Percentiles rank a stretch among this genome's conserved stretches.
These are phyloP conservation scores for Seison nebaliae DNA, from an alignment of 1,140 invertebrate genomes.

Conservation along the genomic window DNA sequence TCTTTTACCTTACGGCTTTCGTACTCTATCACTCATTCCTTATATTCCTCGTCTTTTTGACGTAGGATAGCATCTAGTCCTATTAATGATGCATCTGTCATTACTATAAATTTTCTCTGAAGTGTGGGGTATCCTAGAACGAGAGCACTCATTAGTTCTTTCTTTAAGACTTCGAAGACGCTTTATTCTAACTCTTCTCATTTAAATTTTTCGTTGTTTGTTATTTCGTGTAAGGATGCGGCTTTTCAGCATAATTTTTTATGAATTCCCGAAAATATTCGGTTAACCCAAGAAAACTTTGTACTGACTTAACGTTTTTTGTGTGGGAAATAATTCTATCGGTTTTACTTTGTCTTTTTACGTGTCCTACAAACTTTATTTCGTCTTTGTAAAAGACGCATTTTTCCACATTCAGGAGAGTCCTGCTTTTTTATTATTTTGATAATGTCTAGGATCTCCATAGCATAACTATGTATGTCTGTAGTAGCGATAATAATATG, in stretches of 20 bases:
- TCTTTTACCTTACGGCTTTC: background rate
- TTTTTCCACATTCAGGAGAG: slow-evolving; percentile 25
- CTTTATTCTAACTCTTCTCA: no score
- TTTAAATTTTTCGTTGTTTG: slow-evolving; percentile 15
- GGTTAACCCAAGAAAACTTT: slow-evolving; percentile 13
- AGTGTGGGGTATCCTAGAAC: no score
- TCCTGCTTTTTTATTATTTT: slow-evolving; percentile 19
- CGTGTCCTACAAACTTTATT: slow-evolving; percentile 14
- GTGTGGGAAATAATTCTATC: slow-evolving; percentile 14
- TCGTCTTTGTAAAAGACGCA: slow-evolving; percentile 18
- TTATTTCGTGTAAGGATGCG: slow-evolving; percentile 16
- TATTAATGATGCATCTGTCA: slow-evolving; percentile 12
- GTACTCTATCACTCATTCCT: slow-evolving; percentile 6
- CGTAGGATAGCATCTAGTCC: slow-evolving; percentile 13
- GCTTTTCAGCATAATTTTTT: slow-evolving; percentile 13
- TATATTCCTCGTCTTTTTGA: slow-evolving; percentile 8
- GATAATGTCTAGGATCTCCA: slow-evolving; percentile 20
- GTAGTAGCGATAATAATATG: slow-evolving; percentile 25
- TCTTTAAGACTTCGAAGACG: no score
- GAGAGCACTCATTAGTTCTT: no score
- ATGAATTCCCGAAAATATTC: slow-evolving; percentile 14
- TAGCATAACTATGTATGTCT: slow-evolving; percentile 23
- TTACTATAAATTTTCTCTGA: slow-evolving; percentile 13
- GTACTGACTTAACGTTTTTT: slow-evolving; percentile 16
- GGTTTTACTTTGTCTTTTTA: slow-evolving; percentile 14